phyloP scores from a whole-genome alignment of 2,113 vertebrate species.

The Phalacrocorax aristotelis region DNA sequence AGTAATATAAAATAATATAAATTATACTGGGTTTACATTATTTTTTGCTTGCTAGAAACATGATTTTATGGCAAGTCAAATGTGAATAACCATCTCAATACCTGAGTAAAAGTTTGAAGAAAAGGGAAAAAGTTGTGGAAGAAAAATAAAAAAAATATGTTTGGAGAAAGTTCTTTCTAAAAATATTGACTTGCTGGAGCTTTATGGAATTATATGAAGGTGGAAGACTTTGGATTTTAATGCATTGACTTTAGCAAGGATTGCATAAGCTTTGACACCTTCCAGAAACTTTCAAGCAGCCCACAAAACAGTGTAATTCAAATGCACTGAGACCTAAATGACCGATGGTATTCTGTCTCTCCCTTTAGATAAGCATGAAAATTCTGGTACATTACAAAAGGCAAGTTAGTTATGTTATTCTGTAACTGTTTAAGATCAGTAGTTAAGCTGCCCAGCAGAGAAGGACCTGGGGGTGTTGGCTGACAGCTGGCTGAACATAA shows the following conservation, averaged over 20 bases:
- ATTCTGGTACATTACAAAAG: not conserved
- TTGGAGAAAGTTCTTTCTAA: not conserved
- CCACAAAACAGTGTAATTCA: not conserved
- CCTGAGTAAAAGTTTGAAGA: not conserved
- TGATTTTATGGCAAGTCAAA: not conserved
- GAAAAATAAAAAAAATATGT: too few species aligned
- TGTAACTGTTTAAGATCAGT: not conserved
- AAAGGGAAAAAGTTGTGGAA: not conserved
- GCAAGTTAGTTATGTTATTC: not conserved
- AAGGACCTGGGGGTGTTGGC: too few species aligned
- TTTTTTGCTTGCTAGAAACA: not conserved
- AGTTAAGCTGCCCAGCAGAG: not conserved
- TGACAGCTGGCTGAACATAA: too few species aligned
- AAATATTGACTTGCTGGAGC: not conserved
- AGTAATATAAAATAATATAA: not conserved
- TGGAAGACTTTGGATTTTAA: not conserved
- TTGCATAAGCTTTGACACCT: not conserved
- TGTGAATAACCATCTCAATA: not conserved
- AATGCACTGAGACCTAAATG: not conserved
- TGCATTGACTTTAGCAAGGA: not conserved
- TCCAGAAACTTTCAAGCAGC: not conserved
- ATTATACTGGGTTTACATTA: not conserved
- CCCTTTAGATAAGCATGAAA: not conserved
- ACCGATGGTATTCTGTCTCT: not conserved
- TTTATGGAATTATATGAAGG: not conserved